phyloP scores from a whole-genome alignment of 2,113 vertebrate genomes.

The Elachura formosa region DNA sequence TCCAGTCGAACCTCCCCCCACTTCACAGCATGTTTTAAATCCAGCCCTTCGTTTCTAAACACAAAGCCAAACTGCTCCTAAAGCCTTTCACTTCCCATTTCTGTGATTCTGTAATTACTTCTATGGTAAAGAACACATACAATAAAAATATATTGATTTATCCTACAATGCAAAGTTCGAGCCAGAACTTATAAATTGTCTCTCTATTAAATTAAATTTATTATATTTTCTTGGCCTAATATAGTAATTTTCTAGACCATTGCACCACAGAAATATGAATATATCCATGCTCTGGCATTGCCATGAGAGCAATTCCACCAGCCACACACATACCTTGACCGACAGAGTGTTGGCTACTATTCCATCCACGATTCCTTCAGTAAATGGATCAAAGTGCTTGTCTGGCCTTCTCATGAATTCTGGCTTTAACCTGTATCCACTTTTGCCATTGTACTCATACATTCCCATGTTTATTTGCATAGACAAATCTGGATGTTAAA shows the following conservation, averaged over 20 bases:
- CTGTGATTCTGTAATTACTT: background rate
- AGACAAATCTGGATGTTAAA: constrained; percentile 81
- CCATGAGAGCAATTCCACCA: background rate
- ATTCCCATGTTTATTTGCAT: constrained; percentile 99
- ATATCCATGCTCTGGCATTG: background rate
- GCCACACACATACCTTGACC: constrained; percentile 81
- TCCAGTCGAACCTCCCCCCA: background rate
- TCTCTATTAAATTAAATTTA: background rate
- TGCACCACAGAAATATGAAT: background rate
- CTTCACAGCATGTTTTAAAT: background rate
- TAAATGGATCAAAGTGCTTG: constrained; percentile 97
- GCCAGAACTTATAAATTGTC: background rate
- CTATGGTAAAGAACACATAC: background rate
- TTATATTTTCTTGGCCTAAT: background rate
- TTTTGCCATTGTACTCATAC: constrained; percentile 96
- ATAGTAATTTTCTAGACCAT: background rate
- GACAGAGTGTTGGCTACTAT: constrained; percentile 97
- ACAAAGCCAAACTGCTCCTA: background rate
- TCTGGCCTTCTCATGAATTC: constrained; percentile 97
- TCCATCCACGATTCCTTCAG: constrained; percentile 93
- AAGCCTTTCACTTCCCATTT: background rate
- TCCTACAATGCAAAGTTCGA: accelerated
- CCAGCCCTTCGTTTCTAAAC: background rate
- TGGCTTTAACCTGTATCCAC: constrained; percentile 92
- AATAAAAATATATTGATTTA: background rate